Evolutionary conservation across 2,888 invertebrate genomes (phyloP), one percentile per base, ranked within the genome.

Genomic region (Marasmarcha lunaedactyla): DNA sequence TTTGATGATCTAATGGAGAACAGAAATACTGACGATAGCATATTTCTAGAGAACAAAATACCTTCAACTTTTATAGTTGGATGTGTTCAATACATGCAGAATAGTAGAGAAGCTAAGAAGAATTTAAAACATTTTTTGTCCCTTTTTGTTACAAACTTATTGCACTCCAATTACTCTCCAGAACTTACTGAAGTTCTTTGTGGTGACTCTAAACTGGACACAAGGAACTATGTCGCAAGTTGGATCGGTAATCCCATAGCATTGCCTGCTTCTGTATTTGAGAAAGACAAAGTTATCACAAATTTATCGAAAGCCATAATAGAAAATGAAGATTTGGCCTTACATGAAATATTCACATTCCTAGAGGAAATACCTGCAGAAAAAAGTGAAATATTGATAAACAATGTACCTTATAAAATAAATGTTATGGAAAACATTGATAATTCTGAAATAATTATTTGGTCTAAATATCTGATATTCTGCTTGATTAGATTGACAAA

Each of bases 111-210:
- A 20, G 59, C 57, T 1, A 76, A 71, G 44, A 77, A 74, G 44
- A 57, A 46, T 47, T 57, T 83, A 13, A 73, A 76, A 51, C 54
- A 67, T 37, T 83, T 81, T 42, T 45, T 83, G 14, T 76, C 71
- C n/a, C 47, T 74, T 13, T 79, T 77, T 45, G 56, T 78, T 7
- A 55, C 83, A n/a, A 85, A 88, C 62, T 76, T 88, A 47, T 71
- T 89, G 15, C 89, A 90, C 55, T 74, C 71, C 40, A 89, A 89
- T 66, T 85, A 85, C 45, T 72, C 78, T 1, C 81, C 85, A 1
- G 72, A 77, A 37, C 52, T 83, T 40, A 81, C 88, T 1, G 73
- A 81, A 46, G 57, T 74, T 25, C 57, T 88, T 36, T 69, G 85
- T 35, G 67, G 76, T n/a, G 78, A 81, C 50, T 74, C 74, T 34